These are phyloP conservation scores for Drosophila tristis DNA, from an alignment of 1,140 invertebrate species.

Conservation along the genomic window DNA sequence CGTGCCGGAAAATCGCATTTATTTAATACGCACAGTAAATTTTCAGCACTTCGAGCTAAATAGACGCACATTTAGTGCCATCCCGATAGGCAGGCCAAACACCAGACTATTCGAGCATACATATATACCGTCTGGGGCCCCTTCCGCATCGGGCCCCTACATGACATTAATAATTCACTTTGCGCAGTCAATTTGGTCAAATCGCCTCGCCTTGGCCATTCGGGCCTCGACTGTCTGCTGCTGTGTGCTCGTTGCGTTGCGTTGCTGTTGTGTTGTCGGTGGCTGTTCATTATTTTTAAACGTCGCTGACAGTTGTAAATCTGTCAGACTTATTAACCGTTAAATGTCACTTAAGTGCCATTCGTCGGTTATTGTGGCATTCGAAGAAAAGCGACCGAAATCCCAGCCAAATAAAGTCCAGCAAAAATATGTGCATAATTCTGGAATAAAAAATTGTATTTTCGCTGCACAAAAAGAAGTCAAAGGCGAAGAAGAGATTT, in stretches of 20 bases:
- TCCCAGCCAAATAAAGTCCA: constrained; percentile 48
- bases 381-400: constrained; percentile 11
- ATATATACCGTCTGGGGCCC: neutral
- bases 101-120: neutral
- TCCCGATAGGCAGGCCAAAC: constrained; percentile 53
- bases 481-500: constrained; percentile 16
- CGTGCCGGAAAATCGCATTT: constrained; percentile 80
- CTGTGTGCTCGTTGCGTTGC: constrained; percentile 12
- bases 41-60: constrained; percentile 79
- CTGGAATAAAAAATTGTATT: constrained; percentile 59
- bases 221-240: constrained; percentile 17
- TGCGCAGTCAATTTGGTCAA: constrained; percentile 80
- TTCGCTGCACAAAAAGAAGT: constrained; percentile 32
- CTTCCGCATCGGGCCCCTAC: constrained; percentile 18
- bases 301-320: constrained; percentile 79
- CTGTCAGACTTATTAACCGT: constrained; percentile 83
- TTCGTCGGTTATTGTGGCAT: constrained; percentile 54
- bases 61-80: constrained; percentile 77
- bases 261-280: constrained; percentile 10
- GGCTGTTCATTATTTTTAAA: constrained; percentile 81
- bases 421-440: constrained; percentile 77
- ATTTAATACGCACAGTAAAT: constrained; percentile 80
- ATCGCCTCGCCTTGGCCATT: constrained; percentile 63
- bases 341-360: constrained; percentile 83
- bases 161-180: constrained; percentile 83